These are phyloP conservation scores for Phodopus roborovskii DNA, from an alignment of 2,113 vertebrate species.

Conservation along the genomic window DNA sequence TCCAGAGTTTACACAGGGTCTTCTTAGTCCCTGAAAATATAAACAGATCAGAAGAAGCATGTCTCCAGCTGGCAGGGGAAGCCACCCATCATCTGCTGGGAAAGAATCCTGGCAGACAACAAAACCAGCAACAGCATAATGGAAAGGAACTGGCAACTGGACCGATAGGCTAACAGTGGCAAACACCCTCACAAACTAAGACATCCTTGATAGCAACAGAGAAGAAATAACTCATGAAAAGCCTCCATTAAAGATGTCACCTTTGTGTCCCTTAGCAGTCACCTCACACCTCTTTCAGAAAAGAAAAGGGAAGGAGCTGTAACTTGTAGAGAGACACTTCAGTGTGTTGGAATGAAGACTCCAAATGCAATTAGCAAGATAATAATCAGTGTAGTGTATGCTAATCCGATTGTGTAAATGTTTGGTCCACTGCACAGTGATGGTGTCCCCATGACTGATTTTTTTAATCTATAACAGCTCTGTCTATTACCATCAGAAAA, in stretches of 20 bases:
- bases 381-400: not conserved
- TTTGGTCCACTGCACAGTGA: not conserved
- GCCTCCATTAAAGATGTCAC: too few relatives aligned
- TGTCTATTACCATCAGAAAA: not conserved
- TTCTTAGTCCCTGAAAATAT: conserved; percentile 6
- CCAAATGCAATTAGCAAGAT: not conserved
- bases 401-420: not conserved
- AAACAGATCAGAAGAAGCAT: not conserved
- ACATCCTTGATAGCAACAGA: not conserved
- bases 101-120: not conserved
- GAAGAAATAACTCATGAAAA: not conserved
- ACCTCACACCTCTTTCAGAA: conserved; percentile 6
- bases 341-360: not conserved
- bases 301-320: not conserved
- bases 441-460: not conserved
- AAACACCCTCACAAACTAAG: not conserved
- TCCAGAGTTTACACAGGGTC: not conserved
- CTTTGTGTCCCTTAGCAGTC: not conserved
- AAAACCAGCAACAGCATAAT: not conserved
- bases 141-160: not conserved
- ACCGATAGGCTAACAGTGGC: not conserved
- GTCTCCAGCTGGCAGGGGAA: not conserved
- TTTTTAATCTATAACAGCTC: conserved; percentile 29
- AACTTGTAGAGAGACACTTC: not conserved
- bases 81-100: not conserved